Base-by-base conservation (phyloP, 30 jellyfish, hydroid and myxozoan species). In the Turritopsis rubra region DNA sequence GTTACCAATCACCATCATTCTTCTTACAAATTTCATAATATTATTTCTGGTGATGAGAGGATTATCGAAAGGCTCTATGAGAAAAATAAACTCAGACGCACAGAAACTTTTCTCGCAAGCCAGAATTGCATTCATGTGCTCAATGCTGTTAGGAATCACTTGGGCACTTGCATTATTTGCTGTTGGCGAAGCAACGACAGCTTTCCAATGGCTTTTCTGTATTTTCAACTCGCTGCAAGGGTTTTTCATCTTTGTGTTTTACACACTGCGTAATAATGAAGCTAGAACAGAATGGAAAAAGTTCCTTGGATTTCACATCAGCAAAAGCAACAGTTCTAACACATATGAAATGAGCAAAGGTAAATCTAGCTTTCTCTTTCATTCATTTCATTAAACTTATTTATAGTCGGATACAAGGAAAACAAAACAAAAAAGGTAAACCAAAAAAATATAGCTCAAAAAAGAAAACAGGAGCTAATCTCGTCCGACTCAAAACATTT, bases 141-240 rank as follows among this genome's bases (percentile, higher is more conserved):
- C 87, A 24, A 52, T 80, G 26, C 65, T 80, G 53, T 13, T 80
- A 7, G 87, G 87, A 31, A 5, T 80, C 22, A 80, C 87, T 21
- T 80, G 87, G 87, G 81, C 65, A 16, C 53, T 80, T 80, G 87
- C 87, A 25, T 18, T 80, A 13, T 80, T 80, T 18, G 87, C 87
- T 53, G 81, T 80, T 21, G 87, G 87, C 52, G 54, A 70, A 26
- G 25, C 65, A 17, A 41, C 71, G 83, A 26, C 52, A 30, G n/a
- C 53, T 26, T 80, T 80, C 27, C 87, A 80, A 27, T 80, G 87
- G 87, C 65, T 80, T 0, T 80, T 80, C 27, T 80, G 87, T 53
- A 80, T 80, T 31, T 80, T 80, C 77, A 80, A 80, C 79, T 80
- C 87, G 4, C 77, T 80, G 7, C 87, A 80, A 53, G 87, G 87